Percentiles rank a stretch among this genome's conserved stretches.
These are phyloP conservation scores for Uropsilus gracilis DNA, from an alignment of 2,113 vertebrate genomes.

Conservation along the genomic window DNA sequence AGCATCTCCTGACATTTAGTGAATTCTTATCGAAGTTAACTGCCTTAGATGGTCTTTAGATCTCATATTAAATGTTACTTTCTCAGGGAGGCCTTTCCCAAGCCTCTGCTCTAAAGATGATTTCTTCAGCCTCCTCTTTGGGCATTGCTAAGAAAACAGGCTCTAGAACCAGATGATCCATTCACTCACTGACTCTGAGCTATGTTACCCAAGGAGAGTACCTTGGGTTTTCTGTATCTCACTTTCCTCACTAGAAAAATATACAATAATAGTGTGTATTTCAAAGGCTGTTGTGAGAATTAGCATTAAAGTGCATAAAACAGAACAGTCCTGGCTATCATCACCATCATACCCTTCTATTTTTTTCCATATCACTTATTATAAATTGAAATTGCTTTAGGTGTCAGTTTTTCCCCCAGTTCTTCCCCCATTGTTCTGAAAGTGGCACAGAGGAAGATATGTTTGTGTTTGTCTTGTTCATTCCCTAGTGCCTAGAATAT, in stretches of 20 bases:
- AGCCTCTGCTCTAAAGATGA: not conserved
- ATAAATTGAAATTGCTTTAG: slow-evolving; percentile 34
- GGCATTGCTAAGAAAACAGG: slow-evolving; percentile 16
- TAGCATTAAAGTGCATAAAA: not conserved
- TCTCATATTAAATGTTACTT: slow-evolving; percentile 50
- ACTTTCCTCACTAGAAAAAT: slow-evolving; percentile 5
- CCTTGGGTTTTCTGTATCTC: not conserved
- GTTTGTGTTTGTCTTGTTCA: not conserved
- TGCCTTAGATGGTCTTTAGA: not conserved
- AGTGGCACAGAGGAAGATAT: not conserved
- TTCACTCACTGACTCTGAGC: not conserved
- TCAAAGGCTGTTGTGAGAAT: not conserved
- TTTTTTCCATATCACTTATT: not conserved
- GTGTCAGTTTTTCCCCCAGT: not conserved
- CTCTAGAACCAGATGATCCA: not conserved
- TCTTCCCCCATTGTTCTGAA: slow-evolving; percentile 12
- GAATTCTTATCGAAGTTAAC: slow-evolving; percentile 36
- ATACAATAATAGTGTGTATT: not conserved
- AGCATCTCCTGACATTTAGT: slow-evolving; percentile 41
- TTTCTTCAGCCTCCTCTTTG: slow-evolving; percentile 1
- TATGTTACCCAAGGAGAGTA: not conserved
- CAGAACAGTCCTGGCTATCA: not conserved
- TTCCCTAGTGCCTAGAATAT: not conserved
- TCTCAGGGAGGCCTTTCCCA: not conserved
- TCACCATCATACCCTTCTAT: not conserved